Base-by-base conservation (phyloP, 2,797 vertebrate genomes). In the Sus cebifrons region DNA sequence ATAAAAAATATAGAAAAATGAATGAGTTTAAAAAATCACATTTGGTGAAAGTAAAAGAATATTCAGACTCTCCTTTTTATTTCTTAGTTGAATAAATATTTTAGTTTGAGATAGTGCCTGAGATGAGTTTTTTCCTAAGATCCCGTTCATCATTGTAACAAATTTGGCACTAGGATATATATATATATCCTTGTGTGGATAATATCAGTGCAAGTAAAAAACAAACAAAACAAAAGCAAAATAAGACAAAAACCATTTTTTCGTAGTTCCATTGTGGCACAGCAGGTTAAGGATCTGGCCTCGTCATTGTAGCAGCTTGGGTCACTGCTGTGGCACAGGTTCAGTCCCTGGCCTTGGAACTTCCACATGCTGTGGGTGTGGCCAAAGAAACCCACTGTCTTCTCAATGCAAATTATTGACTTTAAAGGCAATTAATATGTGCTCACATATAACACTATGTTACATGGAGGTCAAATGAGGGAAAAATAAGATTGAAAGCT, bases 401-500 rank as follows among this genome's bases (percentile, higher is more conserved):
- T 86, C 44, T 95, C 4, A 44, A 62, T 82, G 52, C 17, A 74
- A 65, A 62, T 75, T 87, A 29, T 68, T 67, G 67, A 70, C 17
- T 84, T 65, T 23, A 77, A 40, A 78, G n/a, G 44, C 44, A 82
- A 25, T 85, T 70, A 78, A 36, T 67, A 75, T 83, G 62, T 86
- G 8, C 44, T 95, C 87, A 44, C 67, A 64, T 71, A 17, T 65
- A 94, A 60, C 17, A 32, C 23, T 90, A 60, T 73, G 27, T 60
- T 94, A 70, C 16, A 21, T 73, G n/a, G n/a, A 89, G 6, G 27
- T 86, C 62, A 87, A 71, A 89, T 16, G 70, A 67, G 23, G 89
- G 16, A n/a, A 84, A 78, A 85, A 64, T 23, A 60, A 65, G 18
- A 86, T 29, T 83, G 85, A 94, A 83, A 91, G 6, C 36, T 56